Base-by-base conservation (phyloP, 2,113 vertebrate species). In the Caranx melampygus region DNA sequence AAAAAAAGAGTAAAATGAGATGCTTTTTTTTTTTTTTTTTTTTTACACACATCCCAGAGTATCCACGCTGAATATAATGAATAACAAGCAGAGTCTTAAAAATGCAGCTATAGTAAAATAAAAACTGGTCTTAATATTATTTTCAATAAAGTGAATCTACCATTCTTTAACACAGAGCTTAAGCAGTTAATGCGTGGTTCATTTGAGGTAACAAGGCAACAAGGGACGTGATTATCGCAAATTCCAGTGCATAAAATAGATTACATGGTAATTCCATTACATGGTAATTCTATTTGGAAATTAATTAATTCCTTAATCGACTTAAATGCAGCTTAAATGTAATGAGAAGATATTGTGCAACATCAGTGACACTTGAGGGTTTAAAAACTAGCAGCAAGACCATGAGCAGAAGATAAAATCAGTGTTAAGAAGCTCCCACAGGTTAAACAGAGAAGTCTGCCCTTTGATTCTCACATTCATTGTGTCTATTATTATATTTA, bases 251-350 rank as follows among this genome's bases (percentile, higher is more conserved):
- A 81, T 79, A 16, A 83, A 83, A 58, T 5, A 65, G 69, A 79
- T 80, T 74, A 82, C 55, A 37, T 6, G 63, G 47, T 78, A 83
- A 86, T 83, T 78, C 66, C 70, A 82, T 86, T 86, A 81, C 61
- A 75, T 34, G 69, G 21, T 66, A 21, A 84, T 71, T 83, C 42
- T 42, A 54, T 42, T 85, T 75, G 52, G 68, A 51, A 65, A 81
- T 85, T 3, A 74, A 85, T 80, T 83, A 55, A 79, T 51, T 59
- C 9, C n/a, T 42, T 81, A 74, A 89, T 84, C 62, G 76, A 81
- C 15, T 79, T 83, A 72, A 85, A 69, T 71, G 37, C 65, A 68
- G 72, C 45, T 87, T 55, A 76, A 52, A 77, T 31, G 40, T 45
- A 66, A 75, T 33, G 35, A 35, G 26, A 59, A 16, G 47, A 44